Conservation (phyloP, 2,888 invertebrate genomes). For the Aquatica leii region DNA sequence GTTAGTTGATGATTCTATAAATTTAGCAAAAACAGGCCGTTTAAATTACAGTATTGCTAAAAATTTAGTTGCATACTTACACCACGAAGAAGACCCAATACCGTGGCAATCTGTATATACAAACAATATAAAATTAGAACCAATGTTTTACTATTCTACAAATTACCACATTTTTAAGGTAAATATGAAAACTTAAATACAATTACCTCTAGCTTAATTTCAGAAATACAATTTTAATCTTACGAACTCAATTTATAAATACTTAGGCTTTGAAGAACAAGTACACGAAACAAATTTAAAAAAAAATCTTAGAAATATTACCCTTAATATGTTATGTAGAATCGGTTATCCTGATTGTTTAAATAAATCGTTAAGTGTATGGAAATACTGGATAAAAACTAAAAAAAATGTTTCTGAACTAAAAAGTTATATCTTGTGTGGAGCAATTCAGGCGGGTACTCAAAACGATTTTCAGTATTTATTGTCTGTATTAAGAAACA, state of each 20-base stretch:
- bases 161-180: slow-evolving; percentile 35
- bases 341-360: slow-evolving; percentile 68
- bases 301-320: slow-evolving; percentile 66
- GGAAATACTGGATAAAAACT: slow-evolving; percentile 51
- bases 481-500: too few relatives aligned
- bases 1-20: slow-evolving; percentile 75
- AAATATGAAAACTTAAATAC: not conserved
- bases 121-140: slow-evolving; percentile 38
- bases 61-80: slow-evolving; percentile 67
- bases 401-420: slow-evolving; percentile 19
- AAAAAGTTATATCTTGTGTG: not conserved
- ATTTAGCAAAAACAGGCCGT: slow-evolving; percentile 67
- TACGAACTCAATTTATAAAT: slow-evolving; percentile 20
- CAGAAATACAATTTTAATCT: slow-evolving; percentile 20
- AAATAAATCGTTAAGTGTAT: slow-evolving; percentile 58
- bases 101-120: slow-evolving; percentile 67
- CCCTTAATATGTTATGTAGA: slow-evolving; percentile 70
- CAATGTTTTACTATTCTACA: slow-evolving; percentile 28
- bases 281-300: slow-evolving; percentile 60
- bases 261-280: slow-evolving; percentile 54
- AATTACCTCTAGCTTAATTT: not conserved
- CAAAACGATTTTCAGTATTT: not conserved
- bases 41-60: slow-evolving; percentile 65
- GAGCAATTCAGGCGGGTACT: not conserved
- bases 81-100: slow-evolving; percentile 67